phyloP scores from a whole-genome alignment of 2,797 vertebrate genomes.

The Megalops cyprinoides region DNA sequence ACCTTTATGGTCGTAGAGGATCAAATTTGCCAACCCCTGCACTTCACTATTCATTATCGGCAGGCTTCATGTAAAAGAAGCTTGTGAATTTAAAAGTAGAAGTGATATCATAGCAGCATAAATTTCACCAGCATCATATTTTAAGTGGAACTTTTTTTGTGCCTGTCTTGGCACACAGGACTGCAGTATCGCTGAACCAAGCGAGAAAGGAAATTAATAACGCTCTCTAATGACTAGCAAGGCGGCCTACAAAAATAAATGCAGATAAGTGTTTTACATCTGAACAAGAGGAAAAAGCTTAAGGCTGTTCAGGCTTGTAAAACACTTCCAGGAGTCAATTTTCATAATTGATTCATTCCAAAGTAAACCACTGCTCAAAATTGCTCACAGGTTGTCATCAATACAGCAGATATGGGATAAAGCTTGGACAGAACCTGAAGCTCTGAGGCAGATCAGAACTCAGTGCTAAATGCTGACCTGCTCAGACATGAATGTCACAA shows the following conservation, averaged over 20 bases:
- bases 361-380: conserved; percentile 36
- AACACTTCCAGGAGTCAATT: conserved; percentile 29
- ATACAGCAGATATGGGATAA: conserved; percentile 28
- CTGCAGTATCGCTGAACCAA: conserved; percentile 39
- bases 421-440: conserved; percentile 7
- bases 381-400: conserved; percentile 28
- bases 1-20: background rate
- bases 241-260: conserved; percentile 32
- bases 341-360: conserved; percentile 42
- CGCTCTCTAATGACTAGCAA: conserved; percentile 40
- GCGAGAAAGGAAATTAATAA: conserved; percentile 35
- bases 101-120: conserved; percentile 47
- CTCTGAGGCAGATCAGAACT: background rate
- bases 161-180: conserved; percentile 29
- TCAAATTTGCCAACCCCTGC: conserved; percentile 13
- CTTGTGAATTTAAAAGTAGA: conserved; percentile 40
- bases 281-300: conserved; percentile 17
- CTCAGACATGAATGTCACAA: background rate
- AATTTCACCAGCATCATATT: conserved; percentile 43
- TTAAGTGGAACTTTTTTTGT: conserved; percentile 33
- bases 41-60: conserved; percentile 8
- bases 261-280: conserved; percentile 36
- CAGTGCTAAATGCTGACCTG: conserved; percentile 25
- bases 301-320: conserved; percentile 23
- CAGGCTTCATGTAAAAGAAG: conserved; percentile 21